Evolutionary conservation across 2,888 invertebrate genomes (phyloP).

Genomic region (Ceriagrion tenellum): DNA sequence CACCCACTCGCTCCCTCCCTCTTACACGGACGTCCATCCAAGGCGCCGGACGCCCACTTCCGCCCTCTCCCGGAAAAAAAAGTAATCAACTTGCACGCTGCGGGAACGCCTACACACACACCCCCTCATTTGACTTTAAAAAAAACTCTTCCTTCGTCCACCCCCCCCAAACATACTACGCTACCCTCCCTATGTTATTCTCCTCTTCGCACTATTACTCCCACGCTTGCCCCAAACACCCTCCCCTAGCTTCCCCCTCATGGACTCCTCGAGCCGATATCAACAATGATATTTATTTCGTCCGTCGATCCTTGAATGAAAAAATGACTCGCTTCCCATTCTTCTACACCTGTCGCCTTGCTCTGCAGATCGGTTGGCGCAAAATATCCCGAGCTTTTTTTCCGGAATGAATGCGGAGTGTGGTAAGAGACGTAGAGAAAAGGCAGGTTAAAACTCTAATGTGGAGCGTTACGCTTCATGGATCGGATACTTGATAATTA

Average conservation of each 20-base stretch:
- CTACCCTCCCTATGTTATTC: background rate
- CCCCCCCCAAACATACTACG: too few relatives aligned
- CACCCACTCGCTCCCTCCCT: background rate
- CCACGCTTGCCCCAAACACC: background rate
- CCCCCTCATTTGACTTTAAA: background rate
- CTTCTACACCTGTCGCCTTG: background rate
- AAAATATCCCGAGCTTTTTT: background rate
- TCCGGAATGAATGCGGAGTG: too few relatives aligned
- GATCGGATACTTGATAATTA: too few relatives aligned
- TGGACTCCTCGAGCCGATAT: background rate
- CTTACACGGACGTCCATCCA: background rate
- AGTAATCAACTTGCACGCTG: constrained; percentile 26
- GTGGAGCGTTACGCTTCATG: too few relatives aligned
- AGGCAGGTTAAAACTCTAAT: too few relatives aligned
- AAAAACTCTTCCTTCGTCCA: too few relatives aligned
- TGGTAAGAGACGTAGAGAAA: too few relatives aligned
- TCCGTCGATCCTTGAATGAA: background rate
- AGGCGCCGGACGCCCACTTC: constrained; percentile 32
- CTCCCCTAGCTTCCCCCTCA: background rate
- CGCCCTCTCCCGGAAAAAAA: background rate
- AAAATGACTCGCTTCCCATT: background rate
- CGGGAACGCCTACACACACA: background rate
- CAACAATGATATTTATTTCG: background rate
- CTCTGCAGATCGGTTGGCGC: background rate
- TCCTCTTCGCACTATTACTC: background rate